A percentile compares a stretch with the other conserved stretches of the same genome.
Evolutionary conservation across 2,797 vertebrate genomes (phyloP).

Genomic region (Pachyuromys duprasi): DNA sequence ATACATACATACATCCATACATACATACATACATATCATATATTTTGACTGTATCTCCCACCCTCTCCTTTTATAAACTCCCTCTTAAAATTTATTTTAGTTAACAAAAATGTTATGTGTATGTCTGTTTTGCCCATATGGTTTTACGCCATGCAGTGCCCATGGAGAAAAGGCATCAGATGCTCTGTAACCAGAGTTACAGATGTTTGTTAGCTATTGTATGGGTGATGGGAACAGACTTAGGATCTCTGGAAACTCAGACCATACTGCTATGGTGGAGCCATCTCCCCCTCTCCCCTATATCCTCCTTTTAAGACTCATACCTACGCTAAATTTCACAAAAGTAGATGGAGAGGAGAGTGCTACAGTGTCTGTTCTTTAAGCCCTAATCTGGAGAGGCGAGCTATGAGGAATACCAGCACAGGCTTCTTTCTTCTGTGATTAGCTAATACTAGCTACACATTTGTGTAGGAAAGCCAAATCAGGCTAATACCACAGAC

Average conservation of each 20-base stretch:
- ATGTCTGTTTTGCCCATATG: not conserved
- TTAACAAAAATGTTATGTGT: not conserved
- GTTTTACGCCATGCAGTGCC: not conserved
- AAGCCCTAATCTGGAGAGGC: not conserved
- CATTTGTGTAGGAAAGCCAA: slow-evolving; percentile 50
- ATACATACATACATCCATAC: no score
- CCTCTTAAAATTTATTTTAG: not conserved
- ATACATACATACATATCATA: no score
- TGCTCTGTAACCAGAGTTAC: not conserved
- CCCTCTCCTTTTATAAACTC: not conserved
- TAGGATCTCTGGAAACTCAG: not conserved
- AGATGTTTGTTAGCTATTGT: not conserved
- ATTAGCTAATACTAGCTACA: not conserved
- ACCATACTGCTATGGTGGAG: not conserved
- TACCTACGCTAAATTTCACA: not conserved
- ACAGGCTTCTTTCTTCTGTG: not conserved
- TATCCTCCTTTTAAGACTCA: slow-evolving; percentile 4
- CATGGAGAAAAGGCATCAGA: not conserved
- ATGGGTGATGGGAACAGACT: not conserved
- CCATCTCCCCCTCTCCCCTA: no score
- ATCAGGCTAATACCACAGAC: slow-evolving; percentile 15
- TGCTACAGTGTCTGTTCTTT: slow-evolving; percentile 29
- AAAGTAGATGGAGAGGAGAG: slow-evolving; percentile 45
- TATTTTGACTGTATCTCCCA: not conserved
- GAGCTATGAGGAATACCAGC: not conserved